A percentile compares a stretch with the other conserved stretches of the same genome.
These are phyloP conservation scores for Ornithorhynchus anatinus DNA, from an alignment of 2,113 vertebrate genomes.

Conservation along the genomic window DNA sequence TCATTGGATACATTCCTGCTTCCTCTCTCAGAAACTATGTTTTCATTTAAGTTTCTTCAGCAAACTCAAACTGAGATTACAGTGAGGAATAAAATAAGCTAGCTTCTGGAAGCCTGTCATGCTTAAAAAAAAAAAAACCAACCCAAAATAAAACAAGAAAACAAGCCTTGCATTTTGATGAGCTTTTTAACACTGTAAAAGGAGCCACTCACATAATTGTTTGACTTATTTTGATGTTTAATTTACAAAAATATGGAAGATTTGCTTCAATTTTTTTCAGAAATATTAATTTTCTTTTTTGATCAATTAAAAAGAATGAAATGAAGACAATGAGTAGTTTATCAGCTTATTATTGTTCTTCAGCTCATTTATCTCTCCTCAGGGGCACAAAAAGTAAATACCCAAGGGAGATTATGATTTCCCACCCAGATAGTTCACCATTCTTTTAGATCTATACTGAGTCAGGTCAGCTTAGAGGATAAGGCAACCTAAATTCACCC, in stretches of 20 bases:
- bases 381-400: background rate
- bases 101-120: background rate
- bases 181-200: background rate
- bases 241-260: constrained; percentile 28
- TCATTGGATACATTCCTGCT: background rate
- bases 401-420: background rate
- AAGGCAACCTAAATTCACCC: background rate
- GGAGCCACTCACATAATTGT: background rate
- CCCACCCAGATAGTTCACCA: background rate
- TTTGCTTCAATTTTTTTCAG: background rate
- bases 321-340: background rate
- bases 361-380: background rate
- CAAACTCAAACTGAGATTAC: background rate
- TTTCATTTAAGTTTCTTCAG: background rate
- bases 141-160: no score
- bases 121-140: background rate
- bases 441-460: background rate
- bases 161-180: no score
- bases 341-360: background rate
- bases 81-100: background rate
- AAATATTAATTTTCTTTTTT: background rate
- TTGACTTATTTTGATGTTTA: background rate
- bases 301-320: no score
- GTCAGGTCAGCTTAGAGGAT: constrained; percentile 5
- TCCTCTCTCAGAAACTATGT: background rate